Evolutionary conservation across 2,797 vertebrate genomes (phyloP).

Genomic region (Pelobates cultripes): DNA sequence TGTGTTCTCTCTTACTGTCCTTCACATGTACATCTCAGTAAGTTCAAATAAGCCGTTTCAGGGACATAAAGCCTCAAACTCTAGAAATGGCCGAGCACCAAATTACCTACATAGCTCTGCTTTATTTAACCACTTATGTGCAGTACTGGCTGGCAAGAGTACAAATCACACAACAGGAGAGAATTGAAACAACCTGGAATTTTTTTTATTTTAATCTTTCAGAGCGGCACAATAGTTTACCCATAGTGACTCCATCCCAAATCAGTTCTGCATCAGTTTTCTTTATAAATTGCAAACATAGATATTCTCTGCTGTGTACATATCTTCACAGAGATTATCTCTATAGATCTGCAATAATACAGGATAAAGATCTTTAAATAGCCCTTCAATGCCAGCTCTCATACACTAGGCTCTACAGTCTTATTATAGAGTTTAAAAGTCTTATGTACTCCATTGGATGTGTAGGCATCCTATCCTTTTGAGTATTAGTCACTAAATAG

Average conservation of each 20-base stretch:
- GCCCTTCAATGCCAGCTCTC: too few species aligned
- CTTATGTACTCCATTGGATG: not conserved
- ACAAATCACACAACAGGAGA: not conserved
- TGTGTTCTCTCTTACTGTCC: conserved; percentile 4
- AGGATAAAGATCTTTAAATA: not conserved
- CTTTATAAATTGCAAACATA: not conserved
- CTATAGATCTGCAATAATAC: not conserved
- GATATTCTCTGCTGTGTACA: not conserved
- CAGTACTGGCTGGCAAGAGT: not conserved
- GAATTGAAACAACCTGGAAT: not conserved
- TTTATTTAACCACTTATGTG: not conserved
- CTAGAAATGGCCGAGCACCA: not conserved
- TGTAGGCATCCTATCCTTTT: too few species aligned
- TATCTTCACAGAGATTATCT: not conserved
- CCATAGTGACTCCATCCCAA: not conserved
- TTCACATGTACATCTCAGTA: conserved; percentile 44
- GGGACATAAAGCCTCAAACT: not conserved
- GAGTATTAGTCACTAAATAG: too few species aligned
- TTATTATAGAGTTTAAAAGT: not conserved
- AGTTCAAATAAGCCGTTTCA: not conserved
- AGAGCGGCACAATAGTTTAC: not conserved
- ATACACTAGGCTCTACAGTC: too few species aligned
- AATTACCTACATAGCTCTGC: not conserved
- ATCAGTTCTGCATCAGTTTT: not conserved
- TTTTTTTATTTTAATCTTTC: too few species aligned